Percentiles rank a stretch among this genome's conserved stretches.
Evolutionary conservation across 2,888 invertebrate species (phyloP).

Genomic region (Campaea margaritaria): DNA sequence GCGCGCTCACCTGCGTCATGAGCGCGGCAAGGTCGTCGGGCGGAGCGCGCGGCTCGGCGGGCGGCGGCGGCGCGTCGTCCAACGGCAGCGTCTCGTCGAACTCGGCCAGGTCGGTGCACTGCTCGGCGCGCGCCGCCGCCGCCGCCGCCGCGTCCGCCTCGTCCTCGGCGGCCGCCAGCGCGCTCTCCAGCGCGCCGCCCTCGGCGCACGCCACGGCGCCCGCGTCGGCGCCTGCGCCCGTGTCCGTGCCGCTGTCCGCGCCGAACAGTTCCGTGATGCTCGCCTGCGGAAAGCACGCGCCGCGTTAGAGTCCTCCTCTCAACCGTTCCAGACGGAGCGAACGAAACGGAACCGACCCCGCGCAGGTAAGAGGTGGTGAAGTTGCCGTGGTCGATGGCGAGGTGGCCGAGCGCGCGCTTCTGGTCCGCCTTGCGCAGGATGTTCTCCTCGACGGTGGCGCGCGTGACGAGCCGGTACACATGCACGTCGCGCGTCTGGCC

Average conservation of each 20-base stretch:
- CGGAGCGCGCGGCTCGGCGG: constrained; percentile 41
- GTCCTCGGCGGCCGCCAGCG: constrained; percentile 96
- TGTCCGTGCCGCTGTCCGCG: constrained; percentile 63
- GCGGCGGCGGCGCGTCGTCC: constrained; percentile 86
- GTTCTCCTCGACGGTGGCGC: constrained; percentile 99
- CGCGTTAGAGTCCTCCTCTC: background rate
- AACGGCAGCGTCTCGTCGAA: constrained; percentile 98
- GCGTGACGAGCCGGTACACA: constrained; percentile 98
- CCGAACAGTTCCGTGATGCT: constrained; percentile 96
- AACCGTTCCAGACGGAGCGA: background rate
- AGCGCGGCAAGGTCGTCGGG: constrained; percentile 61
- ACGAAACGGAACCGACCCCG: constrained; percentile 57
- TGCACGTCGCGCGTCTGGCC: constrained; percentile 99
- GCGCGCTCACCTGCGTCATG: constrained; percentile 61
- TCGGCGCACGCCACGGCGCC: constrained; percentile 90
- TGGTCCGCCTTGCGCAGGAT: constrained; percentile 99
- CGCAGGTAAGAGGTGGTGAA: constrained; percentile 99
- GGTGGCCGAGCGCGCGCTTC: constrained; percentile 96
- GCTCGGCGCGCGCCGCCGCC: constrained; percentile 94
- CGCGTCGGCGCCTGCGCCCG: constrained; percentile 74
- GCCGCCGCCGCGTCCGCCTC: constrained; percentile 97
- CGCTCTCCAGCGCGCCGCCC: constrained; percentile 89
- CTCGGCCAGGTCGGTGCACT: constrained; percentile 95
- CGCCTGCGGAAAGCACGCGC: constrained; percentile 68
- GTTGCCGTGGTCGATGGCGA: constrained; percentile 99